A percentile compares a stretch with the other conserved stretches of the same genome.
phyloP scores from a whole-genome alignment of 1,140 invertebrate genomes.

The Diachasmimorpha longicaudata region DNA sequence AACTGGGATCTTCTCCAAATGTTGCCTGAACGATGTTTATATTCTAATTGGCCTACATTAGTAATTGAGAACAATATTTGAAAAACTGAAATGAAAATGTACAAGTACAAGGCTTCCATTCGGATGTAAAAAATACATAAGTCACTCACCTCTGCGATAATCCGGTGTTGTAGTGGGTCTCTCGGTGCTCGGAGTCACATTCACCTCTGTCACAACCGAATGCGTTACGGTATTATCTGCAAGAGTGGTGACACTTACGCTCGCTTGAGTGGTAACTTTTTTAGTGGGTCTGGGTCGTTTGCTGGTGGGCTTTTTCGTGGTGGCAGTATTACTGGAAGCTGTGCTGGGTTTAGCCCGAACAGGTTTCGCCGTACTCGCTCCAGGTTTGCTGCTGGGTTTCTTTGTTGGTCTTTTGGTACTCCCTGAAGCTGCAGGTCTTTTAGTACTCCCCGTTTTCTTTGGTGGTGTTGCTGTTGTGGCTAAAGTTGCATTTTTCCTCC shows the following conservation, averaged over 20 bases:
- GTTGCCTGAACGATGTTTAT: no score
- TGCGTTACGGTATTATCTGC: conserved; percentile 22
- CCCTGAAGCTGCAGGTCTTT: conserved; percentile 14
- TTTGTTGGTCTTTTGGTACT: conserved; percentile 49
- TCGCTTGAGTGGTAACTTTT: conserved; percentile 41
- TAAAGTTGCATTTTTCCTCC: conserved; percentile 60
- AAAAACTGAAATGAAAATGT: no score
- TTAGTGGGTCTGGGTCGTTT: conserved; percentile 53
- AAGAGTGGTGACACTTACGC: conserved; percentile 12
- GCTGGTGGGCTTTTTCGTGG: conserved; percentile 30
- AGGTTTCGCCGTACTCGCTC: conserved; percentile 40
- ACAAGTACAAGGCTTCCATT: no score
- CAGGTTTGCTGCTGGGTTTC: conserved; percentile 50
- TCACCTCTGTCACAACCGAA: conserved; percentile 27
- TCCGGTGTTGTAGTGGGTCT: conserved; percentile 27
- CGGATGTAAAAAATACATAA: neutral
- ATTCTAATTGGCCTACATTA: no score
- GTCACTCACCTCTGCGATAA: conserved; percentile 46
- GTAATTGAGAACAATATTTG: no score
- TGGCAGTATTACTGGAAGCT: conserved; percentile 8
- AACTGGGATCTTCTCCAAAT: no score
- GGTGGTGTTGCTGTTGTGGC: conserved; percentile 48
- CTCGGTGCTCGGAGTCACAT: conserved; percentile 1
- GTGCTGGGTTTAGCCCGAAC: conserved; percentile 41
- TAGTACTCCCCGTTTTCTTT: conserved; percentile 52